Conservation (phyloP, 2,888 invertebrate species). For the Nemurella pictetii region DNA sequence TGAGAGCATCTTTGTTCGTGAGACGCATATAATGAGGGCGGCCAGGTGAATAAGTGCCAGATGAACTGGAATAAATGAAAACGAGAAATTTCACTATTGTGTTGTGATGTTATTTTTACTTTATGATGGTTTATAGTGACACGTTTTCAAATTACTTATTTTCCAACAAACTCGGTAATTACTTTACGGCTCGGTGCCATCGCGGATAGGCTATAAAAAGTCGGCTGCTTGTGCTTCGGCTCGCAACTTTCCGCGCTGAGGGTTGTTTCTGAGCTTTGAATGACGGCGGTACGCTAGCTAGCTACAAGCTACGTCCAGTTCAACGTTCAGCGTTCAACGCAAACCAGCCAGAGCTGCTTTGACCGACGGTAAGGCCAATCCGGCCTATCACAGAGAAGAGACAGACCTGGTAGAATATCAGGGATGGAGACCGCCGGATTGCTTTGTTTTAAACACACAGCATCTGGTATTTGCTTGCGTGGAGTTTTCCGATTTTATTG, state of each 20-base stretch:
- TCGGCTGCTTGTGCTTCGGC: background rate
- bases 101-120: background rate
- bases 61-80: background rate
- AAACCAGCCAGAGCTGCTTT: no score
- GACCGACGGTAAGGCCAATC: background rate
- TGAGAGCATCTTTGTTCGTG: constrained; percentile 18
- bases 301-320: constrained; percentile 2
- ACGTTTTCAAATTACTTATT: constrained; percentile 32
- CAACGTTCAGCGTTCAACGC: no score
- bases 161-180: constrained; percentile 24
- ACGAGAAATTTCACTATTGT: background rate
- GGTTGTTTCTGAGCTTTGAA: background rate
- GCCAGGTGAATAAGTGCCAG: background rate
- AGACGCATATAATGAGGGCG: constrained; percentile 8
- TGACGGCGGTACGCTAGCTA: background rate
- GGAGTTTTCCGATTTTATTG: no score
- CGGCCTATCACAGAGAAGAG: background rate
- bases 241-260: background rate
- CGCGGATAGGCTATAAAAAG: background rate
- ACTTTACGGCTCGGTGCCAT: constrained; percentile 21
- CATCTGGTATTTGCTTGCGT: no score
- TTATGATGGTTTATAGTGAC: background rate
- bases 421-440: no score
- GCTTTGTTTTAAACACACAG: no score
- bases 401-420: no score